Conservation (phyloP, 2,113 vertebrate species). For the Crotophaga sulcirostris region DNA sequence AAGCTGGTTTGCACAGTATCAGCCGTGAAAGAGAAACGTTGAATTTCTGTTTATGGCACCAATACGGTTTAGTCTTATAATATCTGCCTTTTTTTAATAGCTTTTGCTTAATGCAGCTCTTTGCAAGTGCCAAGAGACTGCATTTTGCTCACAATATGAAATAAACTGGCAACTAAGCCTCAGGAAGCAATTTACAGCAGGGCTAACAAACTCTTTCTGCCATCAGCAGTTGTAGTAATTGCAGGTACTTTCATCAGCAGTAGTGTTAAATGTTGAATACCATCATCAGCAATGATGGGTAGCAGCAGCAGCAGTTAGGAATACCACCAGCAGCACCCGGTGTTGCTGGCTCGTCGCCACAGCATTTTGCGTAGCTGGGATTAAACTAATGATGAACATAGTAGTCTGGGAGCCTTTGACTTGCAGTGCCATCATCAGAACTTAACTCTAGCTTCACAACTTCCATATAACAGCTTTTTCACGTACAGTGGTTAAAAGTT, state of each 20-base stretch:
- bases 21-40: neutral
- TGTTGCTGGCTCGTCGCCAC: neutral
- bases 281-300: slow-evolving; percentile 49
- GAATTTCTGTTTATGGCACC: slow-evolving; percentile 34
- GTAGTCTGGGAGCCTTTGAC: neutral
- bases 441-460: neutral
- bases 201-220: slow-evolving; percentile 40
- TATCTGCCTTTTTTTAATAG: slow-evolving; percentile 48
- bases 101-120: slow-evolving; percentile 39
- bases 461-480: neutral
- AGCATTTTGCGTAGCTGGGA: neutral
- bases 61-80: slow-evolving; percentile 6
- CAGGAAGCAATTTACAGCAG: slow-evolving; percentile 45
- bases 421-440: neutral
- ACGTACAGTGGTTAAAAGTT: neutral
- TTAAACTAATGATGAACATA: neutral
- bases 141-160: slow-evolving; percentile 8
- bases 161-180: slow-evolving; percentile 31
- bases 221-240: slow-evolving; percentile 62
- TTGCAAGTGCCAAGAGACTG: slow-evolving; percentile 11
- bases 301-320: neutral
- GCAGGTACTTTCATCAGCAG: slow-evolving; percentile 64
- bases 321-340: neutral
- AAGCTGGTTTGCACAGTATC: neutral
- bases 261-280: slow-evolving; percentile 52